These are phyloP conservation scores for Listrodromus nycthemerus DNA, from an alignment of 2,888 invertebrate genomes.

Conservation along the genomic window DNA sequence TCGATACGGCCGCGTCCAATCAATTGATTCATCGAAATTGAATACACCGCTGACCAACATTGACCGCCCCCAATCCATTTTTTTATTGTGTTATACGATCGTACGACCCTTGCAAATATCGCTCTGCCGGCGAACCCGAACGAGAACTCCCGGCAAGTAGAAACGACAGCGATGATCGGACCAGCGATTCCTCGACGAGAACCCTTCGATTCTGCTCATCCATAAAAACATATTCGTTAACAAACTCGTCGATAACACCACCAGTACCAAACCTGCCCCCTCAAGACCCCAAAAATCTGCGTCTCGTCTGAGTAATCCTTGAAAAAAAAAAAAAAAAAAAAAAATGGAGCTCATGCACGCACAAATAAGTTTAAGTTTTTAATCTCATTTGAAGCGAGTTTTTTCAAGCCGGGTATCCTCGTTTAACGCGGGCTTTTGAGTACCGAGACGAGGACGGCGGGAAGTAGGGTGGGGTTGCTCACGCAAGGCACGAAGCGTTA, in stretches of 20 bases:
- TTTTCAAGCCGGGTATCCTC: conserved; percentile 6
- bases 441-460: neutral
- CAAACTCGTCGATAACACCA: neutral
- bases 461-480: neutral
- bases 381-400: conserved; percentile 7
- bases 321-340: neutral
- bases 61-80: conserved; percentile 1
- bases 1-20: conserved; percentile 27
- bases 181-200: neutral
- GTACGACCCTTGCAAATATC: neutral
- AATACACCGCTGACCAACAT: conserved; percentile 42
- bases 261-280: neutral
- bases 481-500: conserved; percentile 7
- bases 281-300: neutral
- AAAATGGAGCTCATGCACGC: conserved; percentile 4
- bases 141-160: no score
- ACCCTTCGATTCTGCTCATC: neutral
- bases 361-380: conserved; percentile 4
- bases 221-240: neutral
- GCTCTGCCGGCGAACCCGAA: neutral
- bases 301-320: neutral
- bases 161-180: neutral
- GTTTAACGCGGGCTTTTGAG: conserved; percentile 13
- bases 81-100: neutral
- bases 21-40: conserved; percentile 52